phyloP scores from a whole-genome alignment of 2,797 vertebrate species.

The Schizothorax lantsangensis region DNA sequence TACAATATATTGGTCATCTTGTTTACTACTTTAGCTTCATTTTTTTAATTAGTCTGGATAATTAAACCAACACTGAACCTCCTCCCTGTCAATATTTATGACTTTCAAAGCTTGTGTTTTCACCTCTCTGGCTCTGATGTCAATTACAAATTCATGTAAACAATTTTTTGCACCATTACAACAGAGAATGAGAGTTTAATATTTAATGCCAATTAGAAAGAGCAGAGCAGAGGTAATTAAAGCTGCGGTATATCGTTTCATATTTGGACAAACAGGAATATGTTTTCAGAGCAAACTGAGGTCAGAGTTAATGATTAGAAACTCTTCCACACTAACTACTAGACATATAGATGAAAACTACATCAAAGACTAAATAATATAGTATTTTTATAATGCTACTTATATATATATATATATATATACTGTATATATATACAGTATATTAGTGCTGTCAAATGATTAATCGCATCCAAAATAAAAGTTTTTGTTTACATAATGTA shows the following conservation, averaged over 20 bases:
- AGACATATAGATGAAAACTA: not conserved
- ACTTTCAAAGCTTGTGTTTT: slow-evolving; percentile 51
- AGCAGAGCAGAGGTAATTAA: slow-evolving; percentile 48
- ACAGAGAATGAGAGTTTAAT: slow-evolving; percentile 42
- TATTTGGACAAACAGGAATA: not conserved
- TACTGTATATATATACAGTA: too few relatives aligned
- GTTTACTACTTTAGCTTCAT: slow-evolving; percentile 10
- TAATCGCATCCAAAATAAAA: too few relatives aligned
- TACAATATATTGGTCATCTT: not conserved
- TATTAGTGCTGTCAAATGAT: too few relatives aligned
- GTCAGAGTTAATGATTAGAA: not conserved
- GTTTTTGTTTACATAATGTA: too few relatives aligned
- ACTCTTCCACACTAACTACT: not conserved
- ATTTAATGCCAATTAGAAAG: slow-evolving; percentile 56
- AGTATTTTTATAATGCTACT: not conserved
- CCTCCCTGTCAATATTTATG: slow-evolving; percentile 52
- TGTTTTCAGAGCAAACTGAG: not conserved
- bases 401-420: too few relatives aligned
- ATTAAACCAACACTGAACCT: slow-evolving; percentile 49
- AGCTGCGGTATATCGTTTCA: not conserved
- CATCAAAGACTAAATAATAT: not conserved
- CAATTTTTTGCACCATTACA: slow-evolving; percentile 30
- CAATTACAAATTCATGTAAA: slow-evolving; percentile 51
- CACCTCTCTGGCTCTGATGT: slow-evolving; percentile 38
- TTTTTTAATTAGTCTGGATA: slow-evolving; percentile 49